Percentiles rank a stretch among this genome's conserved stretches.
Conservation (phyloP, 2,113 vertebrate species). For the Chrysemys picta region DNA sequence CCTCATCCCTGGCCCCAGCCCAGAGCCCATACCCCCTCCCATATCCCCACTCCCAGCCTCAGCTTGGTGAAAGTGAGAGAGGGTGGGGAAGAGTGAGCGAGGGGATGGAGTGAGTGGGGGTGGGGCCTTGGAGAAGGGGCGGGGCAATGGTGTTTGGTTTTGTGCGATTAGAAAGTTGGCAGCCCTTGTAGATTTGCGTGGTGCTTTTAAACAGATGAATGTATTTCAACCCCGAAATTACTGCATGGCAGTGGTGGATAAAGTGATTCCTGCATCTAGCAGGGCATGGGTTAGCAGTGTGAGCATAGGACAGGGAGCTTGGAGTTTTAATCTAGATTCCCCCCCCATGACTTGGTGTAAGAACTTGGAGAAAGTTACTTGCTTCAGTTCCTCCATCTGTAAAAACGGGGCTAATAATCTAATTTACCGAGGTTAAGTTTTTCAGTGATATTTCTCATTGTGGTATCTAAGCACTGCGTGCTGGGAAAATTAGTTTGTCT, state of each 20-base stretch:
- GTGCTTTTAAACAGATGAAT: background rate
- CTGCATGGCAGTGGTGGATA: background rate
- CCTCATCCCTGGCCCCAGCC: too few species aligned
- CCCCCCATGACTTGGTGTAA: background rate
- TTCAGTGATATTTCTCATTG: background rate
- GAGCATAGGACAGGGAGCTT: background rate
- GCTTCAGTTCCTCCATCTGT: background rate
- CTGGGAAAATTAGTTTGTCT: background rate
- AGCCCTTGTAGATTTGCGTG: background rate
- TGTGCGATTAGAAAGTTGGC: too few species aligned
- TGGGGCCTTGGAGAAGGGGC: too few species aligned
- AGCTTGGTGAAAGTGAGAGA: too few species aligned
- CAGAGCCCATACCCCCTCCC: too few species aligned
- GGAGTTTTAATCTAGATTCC: background rate
- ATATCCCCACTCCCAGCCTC: too few species aligned
- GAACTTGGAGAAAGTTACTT: background rate
- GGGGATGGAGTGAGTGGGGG: too few species aligned
- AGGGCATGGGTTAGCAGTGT: background rate
- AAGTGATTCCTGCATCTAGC: background rate
- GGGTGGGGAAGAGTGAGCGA: too few species aligned
- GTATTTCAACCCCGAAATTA: background rate
- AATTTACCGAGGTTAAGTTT: background rate
- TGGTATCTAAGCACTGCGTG: background rate
- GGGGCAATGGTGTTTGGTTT: too few species aligned
- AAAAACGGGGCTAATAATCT: background rate